Conservation (phyloP, 1,140 invertebrate genomes). For the Cryptotermes secundus region DNA sequence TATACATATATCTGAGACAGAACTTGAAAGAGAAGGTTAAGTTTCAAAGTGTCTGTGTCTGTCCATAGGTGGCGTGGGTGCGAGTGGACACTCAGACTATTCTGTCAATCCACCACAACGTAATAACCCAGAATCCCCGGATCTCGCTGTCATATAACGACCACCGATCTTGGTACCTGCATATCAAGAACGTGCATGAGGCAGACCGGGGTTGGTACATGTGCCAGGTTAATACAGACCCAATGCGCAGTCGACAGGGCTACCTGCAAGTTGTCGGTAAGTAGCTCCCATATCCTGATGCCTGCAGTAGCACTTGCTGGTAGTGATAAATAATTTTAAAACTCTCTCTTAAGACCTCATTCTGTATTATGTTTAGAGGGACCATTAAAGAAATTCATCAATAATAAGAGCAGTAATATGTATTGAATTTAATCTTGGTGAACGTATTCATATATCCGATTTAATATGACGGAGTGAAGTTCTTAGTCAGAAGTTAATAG, state of each 20-base stretch:
- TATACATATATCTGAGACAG: no score
- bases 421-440: no score
- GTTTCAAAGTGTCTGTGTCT: slow-evolving; percentile 26
- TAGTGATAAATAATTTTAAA: no score
- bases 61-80: slow-evolving; percentile 82
- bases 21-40: no score
- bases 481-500: no score
- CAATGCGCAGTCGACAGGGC: slow-evolving; percentile 79
- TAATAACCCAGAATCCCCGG: slow-evolving; percentile 84
- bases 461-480: no score
- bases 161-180: slow-evolving; percentile 84
- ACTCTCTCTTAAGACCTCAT: no score
- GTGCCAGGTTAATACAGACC: slow-evolving; percentile 84
- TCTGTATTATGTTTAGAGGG: no score
- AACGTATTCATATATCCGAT: no score
- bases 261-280: slow-evolving; percentile 87
- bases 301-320: not conserved
- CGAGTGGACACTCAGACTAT: slow-evolving; percentile 89
- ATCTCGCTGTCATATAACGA: slow-evolving; percentile 85
- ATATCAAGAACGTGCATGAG: slow-evolving; percentile 79
- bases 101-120: slow-evolving; percentile 83
- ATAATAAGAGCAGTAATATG: no score
- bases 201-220: slow-evolving; percentile 81
- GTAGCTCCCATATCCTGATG: slow-evolving; percentile 41
- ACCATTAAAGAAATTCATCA: no score